Conservation (phyloP, 2,113 vertebrate species). For the Hemichromis elongatus region DNA sequence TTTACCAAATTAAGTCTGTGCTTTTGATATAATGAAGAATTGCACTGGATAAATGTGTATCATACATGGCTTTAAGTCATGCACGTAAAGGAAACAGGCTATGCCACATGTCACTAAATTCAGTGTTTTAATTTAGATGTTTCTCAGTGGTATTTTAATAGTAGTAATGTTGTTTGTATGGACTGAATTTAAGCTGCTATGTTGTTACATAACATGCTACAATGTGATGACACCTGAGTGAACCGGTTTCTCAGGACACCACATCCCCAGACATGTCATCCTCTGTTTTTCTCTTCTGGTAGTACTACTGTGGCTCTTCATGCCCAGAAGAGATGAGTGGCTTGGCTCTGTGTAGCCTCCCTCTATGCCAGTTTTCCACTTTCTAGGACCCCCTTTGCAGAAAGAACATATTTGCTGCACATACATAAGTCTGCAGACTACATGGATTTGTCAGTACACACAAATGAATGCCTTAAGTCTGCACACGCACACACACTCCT, state of each 20-base stretch:
- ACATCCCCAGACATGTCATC: conserved; percentile 25
- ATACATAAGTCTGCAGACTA: not conserved
- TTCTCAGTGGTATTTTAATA: not conserved
- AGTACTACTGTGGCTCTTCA: conserved; percentile 11
- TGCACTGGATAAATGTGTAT: not conserved
- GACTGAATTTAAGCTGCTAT: conserved; percentile 6
- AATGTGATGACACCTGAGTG: conserved; percentile 29
- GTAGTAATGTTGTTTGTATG: conserved; percentile 33
- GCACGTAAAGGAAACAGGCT: not conserved
- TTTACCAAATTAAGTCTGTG: not conserved
- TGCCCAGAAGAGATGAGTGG: conserved; percentile 53
- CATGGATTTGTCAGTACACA: not conserved
- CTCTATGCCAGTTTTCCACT: conserved; percentile 44
- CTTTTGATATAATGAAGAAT: not conserved
- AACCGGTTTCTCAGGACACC: conserved; percentile 27
- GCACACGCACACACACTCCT: not conserved
- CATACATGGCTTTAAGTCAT: not conserved
- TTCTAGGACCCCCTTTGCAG: conserved; percentile 12
- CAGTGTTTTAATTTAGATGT: not conserved
- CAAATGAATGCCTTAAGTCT: not conserved
- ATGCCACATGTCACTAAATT: not conserved
- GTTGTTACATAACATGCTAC: conserved; percentile 25
- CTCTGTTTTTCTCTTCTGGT: conserved; percentile 40
- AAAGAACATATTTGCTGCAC: not conserved
- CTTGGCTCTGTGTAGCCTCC: conserved; percentile 18